A percentile compares a stretch with the other conserved stretches of the same genome.
Conservation (phyloP, 2,797 vertebrate genomes). For the Sphaeramia orbicularis region DNA sequence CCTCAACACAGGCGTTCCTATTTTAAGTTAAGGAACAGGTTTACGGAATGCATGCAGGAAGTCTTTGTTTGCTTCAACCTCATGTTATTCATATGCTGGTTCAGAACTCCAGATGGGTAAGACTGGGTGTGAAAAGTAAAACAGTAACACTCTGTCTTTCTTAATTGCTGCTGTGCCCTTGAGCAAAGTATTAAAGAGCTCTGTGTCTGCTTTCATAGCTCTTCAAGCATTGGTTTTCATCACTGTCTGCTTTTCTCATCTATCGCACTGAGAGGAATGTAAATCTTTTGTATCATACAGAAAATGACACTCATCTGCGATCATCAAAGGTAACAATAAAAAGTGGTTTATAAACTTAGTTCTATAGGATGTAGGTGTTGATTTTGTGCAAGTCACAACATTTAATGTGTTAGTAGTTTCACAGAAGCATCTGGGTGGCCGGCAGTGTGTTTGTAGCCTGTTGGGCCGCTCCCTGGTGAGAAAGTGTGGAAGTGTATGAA, state of each 20-base stretch:
- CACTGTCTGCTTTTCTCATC: too few relatives aligned
- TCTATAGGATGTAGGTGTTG: slow-evolving; percentile 13
- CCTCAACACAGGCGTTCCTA: slow-evolving; percentile 45
- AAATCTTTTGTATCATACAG: too few relatives aligned
- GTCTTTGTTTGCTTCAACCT: slow-evolving; percentile 48
- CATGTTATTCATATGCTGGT: slow-evolving; percentile 43
- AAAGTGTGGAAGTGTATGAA: slow-evolving; percentile 27
- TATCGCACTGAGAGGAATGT: too few relatives aligned
- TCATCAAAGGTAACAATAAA: too few relatives aligned
- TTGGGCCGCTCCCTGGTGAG: slow-evolving; percentile 32
- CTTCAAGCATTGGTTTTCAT: too few relatives aligned
- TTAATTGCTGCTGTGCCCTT: slow-evolving; percentile 43
- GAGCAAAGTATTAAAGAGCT: slow-evolving; percentile 39
- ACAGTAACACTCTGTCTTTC: not conserved
- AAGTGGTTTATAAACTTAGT: slow-evolving; percentile 1
- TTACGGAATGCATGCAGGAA: slow-evolving; percentile 49
- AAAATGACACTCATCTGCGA: too few relatives aligned
- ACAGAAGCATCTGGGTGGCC: slow-evolving; percentile 3
- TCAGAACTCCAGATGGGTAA: slow-evolving; percentile 37
- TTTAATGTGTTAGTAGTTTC: slow-evolving; percentile 2
- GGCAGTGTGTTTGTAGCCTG: slow-evolving; percentile 6
- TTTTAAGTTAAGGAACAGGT: slow-evolving; percentile 60
- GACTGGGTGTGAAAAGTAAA: slow-evolving; percentile 13
- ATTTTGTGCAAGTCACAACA: not conserved
- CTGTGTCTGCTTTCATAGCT: slow-evolving; percentile 19